Percentiles rank a stretch among this genome's conserved stretches.
Evolutionary conservation across 1,140 invertebrate genomes (phyloP).

Genomic region (Epicauta chinensis): DNA sequence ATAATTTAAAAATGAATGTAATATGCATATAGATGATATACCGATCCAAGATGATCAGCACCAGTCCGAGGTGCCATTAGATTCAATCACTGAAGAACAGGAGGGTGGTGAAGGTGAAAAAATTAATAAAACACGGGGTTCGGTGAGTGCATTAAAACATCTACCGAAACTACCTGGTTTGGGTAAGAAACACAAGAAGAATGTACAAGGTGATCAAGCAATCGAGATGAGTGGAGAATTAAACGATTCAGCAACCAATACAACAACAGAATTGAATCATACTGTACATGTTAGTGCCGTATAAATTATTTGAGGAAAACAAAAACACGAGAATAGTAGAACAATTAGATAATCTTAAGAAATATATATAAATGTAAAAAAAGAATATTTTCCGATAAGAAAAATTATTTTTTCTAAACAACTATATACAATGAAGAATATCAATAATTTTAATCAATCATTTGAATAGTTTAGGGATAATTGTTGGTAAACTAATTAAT

Average conservation of each 20-base stretch:
- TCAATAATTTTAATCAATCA: too few species aligned
- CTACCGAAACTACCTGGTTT: slow-evolving; percentile 39
- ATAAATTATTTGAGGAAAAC: slow-evolving; percentile 18
- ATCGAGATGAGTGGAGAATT: slow-evolving; percentile 18
- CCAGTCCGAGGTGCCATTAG: slow-evolving; percentile 27
- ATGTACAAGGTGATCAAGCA: slow-evolving; percentile 22
- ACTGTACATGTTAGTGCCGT: slow-evolving; percentile 40
- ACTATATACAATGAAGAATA: too few species aligned
- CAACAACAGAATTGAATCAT: slow-evolving; percentile 25
- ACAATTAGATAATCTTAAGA: neutral
- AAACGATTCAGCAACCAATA: slow-evolving; percentile 11
- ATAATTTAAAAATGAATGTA: neutral
- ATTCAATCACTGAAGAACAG: slow-evolving; percentile 41
- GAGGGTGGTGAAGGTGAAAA: slow-evolving; percentile 35
- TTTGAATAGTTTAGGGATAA: too few species aligned
- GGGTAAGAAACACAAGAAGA: slow-evolving; percentile 39
- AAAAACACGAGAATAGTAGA: too few species aligned
- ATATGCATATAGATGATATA: slow-evolving; percentile 38
- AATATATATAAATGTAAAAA: neutral
- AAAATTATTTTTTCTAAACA: too few species aligned
- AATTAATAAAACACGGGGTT: slow-evolving; percentile 27
- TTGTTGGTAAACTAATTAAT: too few species aligned
- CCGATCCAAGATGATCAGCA: slow-evolving; percentile 39
- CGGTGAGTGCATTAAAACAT: slow-evolving; percentile 38
- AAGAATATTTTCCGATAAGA: too few species aligned